Evolutionary conservation across 2,888 invertebrate species (phyloP).

Genomic region (Tinea semifulvella): DNA sequence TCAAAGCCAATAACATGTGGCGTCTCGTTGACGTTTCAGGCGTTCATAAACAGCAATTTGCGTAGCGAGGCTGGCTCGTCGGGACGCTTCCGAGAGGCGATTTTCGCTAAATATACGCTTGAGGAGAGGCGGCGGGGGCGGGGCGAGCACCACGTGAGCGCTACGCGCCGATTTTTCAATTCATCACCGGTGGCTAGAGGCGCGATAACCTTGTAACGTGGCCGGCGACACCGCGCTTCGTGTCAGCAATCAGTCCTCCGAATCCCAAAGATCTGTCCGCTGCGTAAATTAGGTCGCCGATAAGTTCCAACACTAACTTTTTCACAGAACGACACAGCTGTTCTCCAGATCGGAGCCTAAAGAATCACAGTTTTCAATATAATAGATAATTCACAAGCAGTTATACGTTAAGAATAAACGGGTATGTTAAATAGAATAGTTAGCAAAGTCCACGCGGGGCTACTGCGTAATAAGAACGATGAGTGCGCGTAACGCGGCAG

Average conservation of each 20-base stretch:
- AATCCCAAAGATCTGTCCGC: constrained; percentile 33
- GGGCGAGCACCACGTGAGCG: constrained; percentile 63
- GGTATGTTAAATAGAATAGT: constrained; percentile 15
- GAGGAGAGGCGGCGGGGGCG: constrained; percentile 48
- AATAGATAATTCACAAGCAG: constrained; percentile 25
- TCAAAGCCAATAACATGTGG: constrained; percentile 63
- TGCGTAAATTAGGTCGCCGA: constrained; percentile 10
- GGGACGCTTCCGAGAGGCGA: constrained; percentile 61
- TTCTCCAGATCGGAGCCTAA: constrained; percentile 5
- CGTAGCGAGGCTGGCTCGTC: constrained; percentile 46
- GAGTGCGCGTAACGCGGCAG: constrained; percentile 37
- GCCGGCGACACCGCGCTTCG: constrained; percentile 49
- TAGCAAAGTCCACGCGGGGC: constrained; percentile 51
- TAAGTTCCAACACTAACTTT: constrained; percentile 7
- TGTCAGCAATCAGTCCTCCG: constrained; percentile 35
- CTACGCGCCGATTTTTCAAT: constrained; percentile 68
- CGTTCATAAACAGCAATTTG: constrained; percentile 58
- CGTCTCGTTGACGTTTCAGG: constrained; percentile 38
- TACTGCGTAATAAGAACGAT: constrained; percentile 61
- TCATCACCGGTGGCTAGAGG: constrained; percentile 61
- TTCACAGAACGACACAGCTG: constrained; percentile 7
- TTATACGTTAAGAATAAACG: neutral
- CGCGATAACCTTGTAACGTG: constrained; percentile 66
- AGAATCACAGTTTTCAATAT: constrained; percentile 8
- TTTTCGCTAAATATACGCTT: constrained; percentile 66